Base-by-base conservation (phyloP, 2,888 invertebrate species). In the Hedya salicella region DNA sequence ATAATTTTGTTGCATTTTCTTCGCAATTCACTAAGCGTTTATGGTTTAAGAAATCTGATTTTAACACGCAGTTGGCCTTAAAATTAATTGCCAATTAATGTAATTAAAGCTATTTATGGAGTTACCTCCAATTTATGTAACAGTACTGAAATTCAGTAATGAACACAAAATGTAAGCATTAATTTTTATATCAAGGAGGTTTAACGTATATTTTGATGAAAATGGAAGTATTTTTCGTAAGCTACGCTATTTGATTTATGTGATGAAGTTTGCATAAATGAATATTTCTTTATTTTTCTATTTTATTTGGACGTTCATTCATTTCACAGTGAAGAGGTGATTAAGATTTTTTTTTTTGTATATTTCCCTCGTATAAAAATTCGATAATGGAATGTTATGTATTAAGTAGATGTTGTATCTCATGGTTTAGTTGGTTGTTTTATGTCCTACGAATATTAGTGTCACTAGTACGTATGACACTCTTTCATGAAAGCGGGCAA, bases 211-310 rank as follows among this genome's bases (percentile, higher is more conserved):
- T 4, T 39, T 39, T 14, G 8, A 14, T n/a, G n/a, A 39, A 53
- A 17, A 13, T 17, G 36, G 9, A 36, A 36, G 2, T 0, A 52
- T 52, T 36, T 36, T 36, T 17, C 0, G 49, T 25, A n/a, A 25
- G 49, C 48, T 11, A 25, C 49, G 9, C 3, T 49, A 19, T 21
- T 39, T 53, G 53, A 53, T 53, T 53, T 53, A 39, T 39, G 39
- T 9, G 3, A 36, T 39, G 44, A 44, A 19, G 44, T 4, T 44
- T 19, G 11, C 3, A 36, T 36, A 19, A 44, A 36, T 11, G 11
- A 36, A 8, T 36, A 32, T 32, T 32, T 3, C 9, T 32, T 32
- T 32, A 25, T 25, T 6, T 25, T 25, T 4, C 6, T n/a, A n/a
- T n/a, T n/a, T n/a, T 25, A 25, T 25, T 25, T 25, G 5, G 25